Evolutionary conservation across 2,888 invertebrate species (phyloP).

Genomic region (Caenorhabditis panamensis): DNA sequence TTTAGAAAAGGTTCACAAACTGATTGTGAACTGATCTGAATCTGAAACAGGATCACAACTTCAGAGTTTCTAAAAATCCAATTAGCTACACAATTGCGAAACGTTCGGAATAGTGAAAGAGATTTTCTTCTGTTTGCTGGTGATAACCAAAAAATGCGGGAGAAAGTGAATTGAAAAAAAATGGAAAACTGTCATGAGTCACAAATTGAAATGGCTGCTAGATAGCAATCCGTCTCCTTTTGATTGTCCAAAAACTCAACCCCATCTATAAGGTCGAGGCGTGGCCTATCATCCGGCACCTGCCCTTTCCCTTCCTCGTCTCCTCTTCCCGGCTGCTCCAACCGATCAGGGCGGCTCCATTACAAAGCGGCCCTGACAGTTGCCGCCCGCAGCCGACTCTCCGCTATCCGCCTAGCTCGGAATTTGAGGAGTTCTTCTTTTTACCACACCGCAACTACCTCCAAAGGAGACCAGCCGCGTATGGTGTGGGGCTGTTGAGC

Average conservation of each 20-base stretch:
- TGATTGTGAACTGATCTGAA: too few relatives aligned
- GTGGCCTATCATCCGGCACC: neutral
- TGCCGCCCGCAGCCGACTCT: constrained; percentile 16
- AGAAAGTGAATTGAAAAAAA: too few relatives aligned
- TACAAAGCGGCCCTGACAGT: constrained; percentile 48
- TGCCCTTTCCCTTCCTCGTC: neutral
- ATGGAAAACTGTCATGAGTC: too few relatives aligned
- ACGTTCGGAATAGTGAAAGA: too few relatives aligned
- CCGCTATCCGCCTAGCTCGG: neutral
- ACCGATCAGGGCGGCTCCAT: constrained; percentile 14
- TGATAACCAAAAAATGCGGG: too few relatives aligned
- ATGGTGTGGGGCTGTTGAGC: constrained; percentile 21
- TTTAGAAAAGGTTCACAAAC: too few relatives aligned
- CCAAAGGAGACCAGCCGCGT: neutral
- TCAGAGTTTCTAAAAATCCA: too few relatives aligned
- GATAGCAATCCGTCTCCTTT: neutral
- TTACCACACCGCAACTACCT: constrained; percentile 32
- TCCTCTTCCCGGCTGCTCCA: neutral
- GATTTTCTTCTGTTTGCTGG: too few relatives aligned
- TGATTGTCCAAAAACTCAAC: neutral
- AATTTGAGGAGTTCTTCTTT: constrained; percentile 28
- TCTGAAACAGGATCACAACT: too few relatives aligned
- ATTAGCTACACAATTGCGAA: too few relatives aligned
- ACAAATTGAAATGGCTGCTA: too few relatives aligned
- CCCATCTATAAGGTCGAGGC: neutral